Conservation (phyloP, 2,797 vertebrate genomes). For the Phoebastria nigripes region DNA sequence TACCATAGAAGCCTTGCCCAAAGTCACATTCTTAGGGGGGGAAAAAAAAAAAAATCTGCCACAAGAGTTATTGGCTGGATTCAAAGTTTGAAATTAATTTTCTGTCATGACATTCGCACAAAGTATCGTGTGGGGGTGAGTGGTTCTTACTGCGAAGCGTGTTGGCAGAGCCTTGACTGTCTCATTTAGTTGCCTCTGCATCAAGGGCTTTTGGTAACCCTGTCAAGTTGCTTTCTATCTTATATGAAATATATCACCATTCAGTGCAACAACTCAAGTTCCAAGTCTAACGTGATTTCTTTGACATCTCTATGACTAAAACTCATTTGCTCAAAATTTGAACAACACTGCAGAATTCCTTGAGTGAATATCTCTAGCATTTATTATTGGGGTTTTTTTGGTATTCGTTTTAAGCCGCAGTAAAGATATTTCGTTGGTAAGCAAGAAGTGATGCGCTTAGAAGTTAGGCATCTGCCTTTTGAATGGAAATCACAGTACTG, state of each 20-base stretch:
- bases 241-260: slow-evolving; percentile 17
- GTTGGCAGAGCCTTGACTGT: slow-evolving; percentile 47
- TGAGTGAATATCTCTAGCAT: neutral
- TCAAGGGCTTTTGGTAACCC: slow-evolving; percentile 47
- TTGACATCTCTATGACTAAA: slow-evolving; percentile 28
- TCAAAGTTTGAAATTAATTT: slow-evolving; percentile 50
- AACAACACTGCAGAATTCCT: neutral
- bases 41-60: neutral
- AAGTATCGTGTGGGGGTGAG: slow-evolving; percentile 24
- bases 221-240: slow-evolving; percentile 34
- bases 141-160: neutral
- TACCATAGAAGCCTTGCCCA: neutral
- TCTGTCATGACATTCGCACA: slow-evolving; percentile 22
- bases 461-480: neutral
- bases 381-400: neutral
- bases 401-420: neutral
- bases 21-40: neutral
- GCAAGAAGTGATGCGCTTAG: neutral
- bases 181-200: slow-evolving; percentile 45
- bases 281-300: slow-evolving; percentile 22
- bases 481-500: neutral
- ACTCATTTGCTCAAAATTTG: neutral
- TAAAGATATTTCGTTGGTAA: neutral
- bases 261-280: slow-evolving; percentile 2
- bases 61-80: neutral